Evolutionary conservation across 2,113 vertebrate genomes (phyloP).

Genomic region (Gyps fulvus): DNA sequence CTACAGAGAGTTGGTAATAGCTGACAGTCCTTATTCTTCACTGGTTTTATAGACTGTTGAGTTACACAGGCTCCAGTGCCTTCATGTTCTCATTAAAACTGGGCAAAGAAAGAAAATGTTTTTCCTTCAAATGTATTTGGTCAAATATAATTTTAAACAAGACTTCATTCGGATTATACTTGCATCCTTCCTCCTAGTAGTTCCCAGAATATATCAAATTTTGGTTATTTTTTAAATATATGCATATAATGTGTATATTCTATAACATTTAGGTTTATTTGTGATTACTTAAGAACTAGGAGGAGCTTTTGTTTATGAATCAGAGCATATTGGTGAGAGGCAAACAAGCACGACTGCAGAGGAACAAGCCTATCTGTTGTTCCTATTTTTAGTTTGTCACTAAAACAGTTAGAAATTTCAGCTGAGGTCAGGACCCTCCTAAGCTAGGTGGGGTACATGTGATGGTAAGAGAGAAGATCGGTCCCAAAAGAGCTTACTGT

Average conservation of each 20-base stretch:
- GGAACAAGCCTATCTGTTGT: background rate
- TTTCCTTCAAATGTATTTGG: background rate
- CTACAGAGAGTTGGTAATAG: background rate
- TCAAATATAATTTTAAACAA: background rate
- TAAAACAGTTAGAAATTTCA: background rate
- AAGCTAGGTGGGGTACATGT: background rate
- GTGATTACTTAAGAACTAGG: background rate
- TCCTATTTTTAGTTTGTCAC: background rate
- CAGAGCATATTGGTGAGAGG: background rate
- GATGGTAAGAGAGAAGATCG: background rate
- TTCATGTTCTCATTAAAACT: background rate
- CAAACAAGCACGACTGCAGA: background rate
- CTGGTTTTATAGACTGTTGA: background rate
- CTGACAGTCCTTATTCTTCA: background rate
- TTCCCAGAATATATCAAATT: accelerated
- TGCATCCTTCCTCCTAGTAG: background rate
- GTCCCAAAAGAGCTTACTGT: background rate
- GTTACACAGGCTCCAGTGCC: background rate
- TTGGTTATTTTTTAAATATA: background rate
- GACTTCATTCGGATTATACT: background rate
- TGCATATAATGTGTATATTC: no score
- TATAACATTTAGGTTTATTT: background rate
- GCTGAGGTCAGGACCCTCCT: background rate
- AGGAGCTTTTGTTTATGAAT: background rate
- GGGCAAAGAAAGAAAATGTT: background rate